These are phyloP conservation scores for Crotalus helleri DNA, from an alignment of 2,113 vertebrate species.

Conservation along the genomic window DNA sequence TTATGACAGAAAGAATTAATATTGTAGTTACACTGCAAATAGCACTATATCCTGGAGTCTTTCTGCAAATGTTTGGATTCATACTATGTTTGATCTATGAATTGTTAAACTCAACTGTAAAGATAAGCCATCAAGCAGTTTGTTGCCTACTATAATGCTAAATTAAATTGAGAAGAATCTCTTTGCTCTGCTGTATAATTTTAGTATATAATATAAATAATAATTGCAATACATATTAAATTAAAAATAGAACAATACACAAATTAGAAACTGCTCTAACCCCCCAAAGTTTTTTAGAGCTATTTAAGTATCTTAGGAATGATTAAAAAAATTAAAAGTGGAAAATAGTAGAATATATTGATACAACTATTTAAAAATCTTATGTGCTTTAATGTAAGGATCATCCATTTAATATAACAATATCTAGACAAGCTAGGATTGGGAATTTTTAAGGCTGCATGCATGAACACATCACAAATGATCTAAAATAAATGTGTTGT, in stretches of 20 bases:
- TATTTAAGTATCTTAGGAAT: not conserved
- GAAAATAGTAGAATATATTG: not conserved
- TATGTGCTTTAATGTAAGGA: not conserved
- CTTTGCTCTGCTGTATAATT: not conserved
- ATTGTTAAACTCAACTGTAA: not conserved
- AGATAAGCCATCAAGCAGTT: rapidly evolving
- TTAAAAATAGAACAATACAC: not conserved
- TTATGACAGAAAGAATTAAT: constrained; percentile 13
- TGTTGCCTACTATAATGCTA: not conserved
- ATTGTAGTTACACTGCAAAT: constrained; percentile 16
- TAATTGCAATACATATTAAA: not conserved
- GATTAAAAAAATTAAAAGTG: not conserved
- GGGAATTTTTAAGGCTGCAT: too few species aligned
- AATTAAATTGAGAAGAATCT: not conserved
- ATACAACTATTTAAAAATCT: not conserved
- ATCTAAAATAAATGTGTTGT: too few species aligned
- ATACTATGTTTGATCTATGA: constrained; percentile 51
- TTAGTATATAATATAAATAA: rapidly evolving
- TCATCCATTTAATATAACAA: not conserved
- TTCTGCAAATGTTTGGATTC: constrained; percentile 9
- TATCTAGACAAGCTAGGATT: too few species aligned
- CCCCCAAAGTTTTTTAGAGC: too few species aligned
- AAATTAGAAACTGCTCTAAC: too few species aligned
- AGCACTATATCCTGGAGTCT: constrained; percentile 25
- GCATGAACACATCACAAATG: too few species aligned